Evolutionary conservation across 2,888 invertebrate species (phyloP), one percentile per base, ranked within the genome.

Genomic region (Troides helena): DNA sequence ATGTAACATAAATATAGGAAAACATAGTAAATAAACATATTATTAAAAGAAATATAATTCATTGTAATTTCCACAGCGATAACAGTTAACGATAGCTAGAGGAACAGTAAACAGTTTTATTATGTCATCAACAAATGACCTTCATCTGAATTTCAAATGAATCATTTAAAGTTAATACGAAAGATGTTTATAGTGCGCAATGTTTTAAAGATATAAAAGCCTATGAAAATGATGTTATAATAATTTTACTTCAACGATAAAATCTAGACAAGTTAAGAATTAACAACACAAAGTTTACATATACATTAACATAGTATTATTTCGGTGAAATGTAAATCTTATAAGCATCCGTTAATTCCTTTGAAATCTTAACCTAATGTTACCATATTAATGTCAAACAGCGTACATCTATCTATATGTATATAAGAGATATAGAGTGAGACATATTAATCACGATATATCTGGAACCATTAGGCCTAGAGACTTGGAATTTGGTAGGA

Each of bases 201-300:
- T 21, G 58, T 62, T 57, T 69, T 69, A 69, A 66, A 58, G 65
- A 39, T 36, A 62, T 50, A 18, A n/a, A 10, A 23, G 50, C 50
- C 69, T n/a, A 62, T 69, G 50, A 65, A 65, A 30, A 65, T 65
- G 58, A 58, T 58, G 69, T 62, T 50, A 57, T 69, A 69, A 65
- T 21, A 57, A 65, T 50, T 61, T 68, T 61, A 66, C 17, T 56
- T 23, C 65, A 65, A 61, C 65, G 50, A 58, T 46, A 58, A 1
- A 25, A 59, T 63, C 68, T 68, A 68, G 68, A 63, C 69, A 46
- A 50, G 53, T 62, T 66, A 59, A 66, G 4, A 62, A 56, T 23
- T 57, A 62, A 65, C 30, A 39, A 39, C 57, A 23, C 2, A 8
- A 39, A 39, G 39, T 57, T 23, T 18, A 65, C 53, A 12, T 25